Percentiles rank a stretch among this genome's conserved stretches.
Conservation (phyloP, 2,797 vertebrate genomes). For the Perodicticus potto region DNA sequence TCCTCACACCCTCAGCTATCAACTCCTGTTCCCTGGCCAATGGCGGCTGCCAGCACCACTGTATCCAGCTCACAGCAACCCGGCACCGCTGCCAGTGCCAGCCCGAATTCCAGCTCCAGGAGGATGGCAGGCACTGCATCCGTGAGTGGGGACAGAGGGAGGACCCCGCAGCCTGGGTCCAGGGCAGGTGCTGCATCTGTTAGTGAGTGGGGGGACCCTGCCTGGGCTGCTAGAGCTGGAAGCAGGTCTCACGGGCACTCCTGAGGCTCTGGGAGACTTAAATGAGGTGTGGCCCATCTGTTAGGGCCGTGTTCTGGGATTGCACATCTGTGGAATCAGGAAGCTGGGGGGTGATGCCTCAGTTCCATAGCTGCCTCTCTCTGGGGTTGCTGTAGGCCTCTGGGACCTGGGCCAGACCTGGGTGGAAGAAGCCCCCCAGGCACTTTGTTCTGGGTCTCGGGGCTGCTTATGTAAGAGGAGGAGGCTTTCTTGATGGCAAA, state of each 20-base stretch:
- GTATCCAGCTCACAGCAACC: conserved; percentile 91
- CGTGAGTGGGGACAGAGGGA: conserved; percentile 88
- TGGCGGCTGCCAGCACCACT: conserved; percentile 95
- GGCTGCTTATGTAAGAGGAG: not conserved
- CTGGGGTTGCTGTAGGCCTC: not conserved
- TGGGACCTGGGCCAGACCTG: not conserved
- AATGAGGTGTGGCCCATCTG: rapidly evolving
- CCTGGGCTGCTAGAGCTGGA: not conserved
- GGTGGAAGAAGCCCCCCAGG: not conserved
- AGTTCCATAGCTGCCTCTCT: not conserved
- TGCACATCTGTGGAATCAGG: not conserved
- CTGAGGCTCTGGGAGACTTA: not conserved
- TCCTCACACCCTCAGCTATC: conserved; percentile 86
- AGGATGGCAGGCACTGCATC: conserved; percentile 92
- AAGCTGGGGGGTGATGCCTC: rapidly evolving
- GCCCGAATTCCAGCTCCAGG: conserved; percentile 89
- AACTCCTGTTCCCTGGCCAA: conserved; percentile 93
- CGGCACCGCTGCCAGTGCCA: conserved; percentile 94
- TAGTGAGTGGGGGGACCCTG: not conserved
- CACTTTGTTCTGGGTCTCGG: not conserved
- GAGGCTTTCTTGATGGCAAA: not conserved
- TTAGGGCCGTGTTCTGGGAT: not conserved
- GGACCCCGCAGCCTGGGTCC: rapidly evolving
- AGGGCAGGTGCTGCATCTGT: not conserved
- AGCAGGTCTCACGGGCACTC: not conserved